Evolutionary conservation across 2,888 invertebrate species (phyloP).

Genomic region (Gymnoscelis rufifasciata): DNA sequence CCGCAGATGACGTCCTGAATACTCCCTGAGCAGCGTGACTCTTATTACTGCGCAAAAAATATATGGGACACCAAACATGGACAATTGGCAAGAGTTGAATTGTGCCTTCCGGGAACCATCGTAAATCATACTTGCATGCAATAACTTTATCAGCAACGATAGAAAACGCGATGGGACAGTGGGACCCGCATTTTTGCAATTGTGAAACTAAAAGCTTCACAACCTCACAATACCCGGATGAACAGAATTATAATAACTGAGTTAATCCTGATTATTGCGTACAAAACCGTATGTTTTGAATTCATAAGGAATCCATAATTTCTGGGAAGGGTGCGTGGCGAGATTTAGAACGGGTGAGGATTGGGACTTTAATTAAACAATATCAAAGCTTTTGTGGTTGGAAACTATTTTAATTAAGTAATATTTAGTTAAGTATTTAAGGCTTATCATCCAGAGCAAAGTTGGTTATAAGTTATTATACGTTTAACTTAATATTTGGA

Average conservation of each 20-base stretch:
- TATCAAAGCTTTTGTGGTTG: neutral
- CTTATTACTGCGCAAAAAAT: conserved; percentile 38
- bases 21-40: conserved; percentile 41
- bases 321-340: conserved; percentile 36
- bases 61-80: conserved; percentile 30
- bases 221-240: conserved; percentile 44
- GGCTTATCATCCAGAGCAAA: too few relatives aligned
- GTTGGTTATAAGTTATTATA: too few relatives aligned
- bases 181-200: conserved; percentile 44
- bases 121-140: conserved; percentile 65
- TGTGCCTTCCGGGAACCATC: conserved; percentile 51
- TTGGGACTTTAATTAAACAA: conserved; percentile 16
- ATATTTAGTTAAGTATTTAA: too few relatives aligned
- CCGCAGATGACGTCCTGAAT: conserved; percentile 62
- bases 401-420: neutral
- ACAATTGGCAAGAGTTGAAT: conserved; percentile 71
- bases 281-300: conserved; percentile 32
- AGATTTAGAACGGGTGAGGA: conserved; percentile 26
- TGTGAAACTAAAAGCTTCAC: conserved; percentile 37
- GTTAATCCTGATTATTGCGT: conserved; percentile 43
- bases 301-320: conserved; percentile 36
- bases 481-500: too few relatives aligned
- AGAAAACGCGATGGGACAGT: conserved; percentile 20
- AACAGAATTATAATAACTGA: conserved; percentile 45
- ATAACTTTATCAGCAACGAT: conserved; percentile 47